These are phyloP conservation scores for Urocitellus parryii DNA, from an alignment of 2,113 vertebrate species.

Conservation along the genomic window DNA sequence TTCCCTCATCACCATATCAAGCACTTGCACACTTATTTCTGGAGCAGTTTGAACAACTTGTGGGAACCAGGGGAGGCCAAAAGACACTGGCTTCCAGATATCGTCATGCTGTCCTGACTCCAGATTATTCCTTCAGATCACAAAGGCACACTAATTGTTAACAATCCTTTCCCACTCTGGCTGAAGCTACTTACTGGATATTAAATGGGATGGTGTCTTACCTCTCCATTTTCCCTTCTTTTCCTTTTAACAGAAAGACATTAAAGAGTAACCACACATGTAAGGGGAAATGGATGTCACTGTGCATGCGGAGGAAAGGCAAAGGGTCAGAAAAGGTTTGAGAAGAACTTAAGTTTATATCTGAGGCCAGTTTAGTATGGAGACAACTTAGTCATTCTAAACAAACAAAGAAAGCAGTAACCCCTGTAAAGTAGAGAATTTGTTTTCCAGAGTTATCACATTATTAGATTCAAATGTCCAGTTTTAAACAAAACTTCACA, in stretches of 20 bases:
- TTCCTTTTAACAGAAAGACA: not conserved
- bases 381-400: not conserved
- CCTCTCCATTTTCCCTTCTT: not conserved
- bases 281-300: too few species aligned
- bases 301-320: not conserved
- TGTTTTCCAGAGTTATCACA: not conserved
- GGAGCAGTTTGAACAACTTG: not conserved
- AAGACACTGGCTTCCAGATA: not conserved
- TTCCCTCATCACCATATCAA: too few species aligned
- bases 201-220: accelerated
- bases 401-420: not conserved
- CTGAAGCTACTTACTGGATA: not conserved
- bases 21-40: too few species aligned
- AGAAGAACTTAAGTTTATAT: not conserved
- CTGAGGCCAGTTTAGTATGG: too few species aligned
- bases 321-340: not conserved
- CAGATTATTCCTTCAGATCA: not conserved
- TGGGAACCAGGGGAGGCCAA: not conserved
- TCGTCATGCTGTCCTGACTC: not conserved
- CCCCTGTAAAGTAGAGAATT: not conserved
- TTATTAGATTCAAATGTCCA: not conserved
- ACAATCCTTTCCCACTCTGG: not conserved
- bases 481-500: not conserved
- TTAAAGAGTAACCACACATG: not conserved
- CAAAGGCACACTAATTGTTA: not conserved